Percentiles rank a stretch among this genome's conserved stretches.
Conservation (phyloP, 1,140 invertebrate species). For the Brachionus sp. region DNA sequence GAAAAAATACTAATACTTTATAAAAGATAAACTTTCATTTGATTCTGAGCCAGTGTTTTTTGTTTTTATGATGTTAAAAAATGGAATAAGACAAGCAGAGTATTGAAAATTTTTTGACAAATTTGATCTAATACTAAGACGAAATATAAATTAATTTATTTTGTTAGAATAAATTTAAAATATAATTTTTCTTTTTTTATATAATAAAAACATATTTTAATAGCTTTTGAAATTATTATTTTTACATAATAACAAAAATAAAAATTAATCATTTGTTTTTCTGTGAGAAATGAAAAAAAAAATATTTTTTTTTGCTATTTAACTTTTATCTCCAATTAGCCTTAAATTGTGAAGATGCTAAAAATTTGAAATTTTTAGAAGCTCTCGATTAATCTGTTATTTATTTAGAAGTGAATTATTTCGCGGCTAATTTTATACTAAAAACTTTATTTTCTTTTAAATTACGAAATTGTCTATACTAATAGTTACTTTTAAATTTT, state of each 20-base stretch:
- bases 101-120: not conserved
- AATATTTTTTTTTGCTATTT: too few species aligned
- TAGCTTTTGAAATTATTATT: not conserved
- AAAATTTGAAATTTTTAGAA: not conserved
- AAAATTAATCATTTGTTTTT: not conserved
- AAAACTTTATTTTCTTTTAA: not conserved
- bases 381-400: not conserved
- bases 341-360: not conserved
- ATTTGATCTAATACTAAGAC: not conserved
- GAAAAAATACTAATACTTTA: not conserved
- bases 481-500: not conserved
- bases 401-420: not conserved
- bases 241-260: not conserved
- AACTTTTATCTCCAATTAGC: not conserved
- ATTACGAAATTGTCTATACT: not conserved
- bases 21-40: not conserved
- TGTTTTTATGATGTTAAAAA: not conserved
- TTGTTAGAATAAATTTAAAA: not conserved
- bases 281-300: too few species aligned
- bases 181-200: not conserved
- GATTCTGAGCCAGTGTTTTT: not conserved
- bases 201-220: too few species aligned
- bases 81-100: not conserved
- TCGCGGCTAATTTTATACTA: not conserved
- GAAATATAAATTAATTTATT: not conserved